These are phyloP conservation scores for Sapajus apella DNA, from an alignment of 2,113 vertebrate species.

Conservation along the genomic window DNA sequence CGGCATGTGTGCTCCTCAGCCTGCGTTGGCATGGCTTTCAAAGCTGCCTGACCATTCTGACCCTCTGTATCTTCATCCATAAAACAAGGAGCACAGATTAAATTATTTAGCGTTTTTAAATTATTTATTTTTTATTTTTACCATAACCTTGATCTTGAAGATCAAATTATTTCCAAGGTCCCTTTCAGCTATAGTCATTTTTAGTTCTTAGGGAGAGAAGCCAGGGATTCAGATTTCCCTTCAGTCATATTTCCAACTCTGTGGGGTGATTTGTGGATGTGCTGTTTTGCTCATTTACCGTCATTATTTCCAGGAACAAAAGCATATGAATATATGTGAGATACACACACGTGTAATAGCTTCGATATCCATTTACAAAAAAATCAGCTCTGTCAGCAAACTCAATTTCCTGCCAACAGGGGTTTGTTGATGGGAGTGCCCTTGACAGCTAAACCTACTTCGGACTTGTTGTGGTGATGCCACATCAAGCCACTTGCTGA, in stretches of 20 bases:
- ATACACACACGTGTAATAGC: rapidly evolving
- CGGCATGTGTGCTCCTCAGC: background rate
- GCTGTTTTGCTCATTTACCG: background rate
- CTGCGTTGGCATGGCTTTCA: background rate
- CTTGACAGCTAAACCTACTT: background rate
- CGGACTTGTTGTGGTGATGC: background rate
- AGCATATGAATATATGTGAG: background rate
- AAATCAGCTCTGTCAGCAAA: background rate
- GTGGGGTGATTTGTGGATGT: background rate
- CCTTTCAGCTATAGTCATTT: rapidly evolving
- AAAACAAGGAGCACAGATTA: too few species aligned
- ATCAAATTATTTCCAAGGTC: background rate
- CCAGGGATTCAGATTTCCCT: background rate
- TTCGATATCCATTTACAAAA: background rate
- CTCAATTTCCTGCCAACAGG: rapidly evolving
- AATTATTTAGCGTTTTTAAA: background rate
- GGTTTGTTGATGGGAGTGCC: background rate
- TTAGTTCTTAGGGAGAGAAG: background rate
- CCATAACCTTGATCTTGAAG: too few species aligned
- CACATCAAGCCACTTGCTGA: background rate
- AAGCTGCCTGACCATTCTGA: background rate
- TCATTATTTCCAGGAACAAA: background rate
- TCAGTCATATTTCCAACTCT: background rate
- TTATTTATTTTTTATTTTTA: too few species aligned
- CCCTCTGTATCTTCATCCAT: background rate